Conservation (phyloP, 2,888 invertebrate genomes). For the Notodonta ziczac region DNA sequence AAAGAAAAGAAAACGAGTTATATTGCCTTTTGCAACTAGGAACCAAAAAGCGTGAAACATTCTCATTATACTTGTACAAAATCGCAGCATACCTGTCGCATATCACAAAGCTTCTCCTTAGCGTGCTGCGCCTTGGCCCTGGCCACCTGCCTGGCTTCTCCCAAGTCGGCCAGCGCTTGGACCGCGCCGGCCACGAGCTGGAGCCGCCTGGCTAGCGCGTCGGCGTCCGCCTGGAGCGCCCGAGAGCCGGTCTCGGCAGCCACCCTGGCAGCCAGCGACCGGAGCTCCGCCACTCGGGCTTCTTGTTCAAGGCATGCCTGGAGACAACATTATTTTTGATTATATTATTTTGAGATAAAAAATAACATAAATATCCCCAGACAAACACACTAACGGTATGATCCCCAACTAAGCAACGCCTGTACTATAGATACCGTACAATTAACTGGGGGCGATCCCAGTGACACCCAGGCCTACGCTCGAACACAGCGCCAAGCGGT, state of each 20-base stretch:
- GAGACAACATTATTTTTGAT: conserved; percentile 2
- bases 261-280: conserved; percentile 90
- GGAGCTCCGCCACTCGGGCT: conserved; percentile 89
- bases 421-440: too few species aligned
- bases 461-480: too few species aligned
- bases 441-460: too few species aligned
- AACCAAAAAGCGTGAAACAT: too few species aligned
- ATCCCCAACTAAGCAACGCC: too few species aligned
- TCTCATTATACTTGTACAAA: too few species aligned
- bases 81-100: conserved; percentile 88
- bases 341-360: too few species aligned
- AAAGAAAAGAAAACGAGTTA: too few species aligned
- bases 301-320: conserved; percentile 92
- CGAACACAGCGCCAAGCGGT: too few species aligned
- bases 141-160: conserved; percentile 88
- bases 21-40: too few species aligned
- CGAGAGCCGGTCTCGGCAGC: conserved; percentile 91
- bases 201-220: conserved; percentile 89
- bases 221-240: conserved; percentile 90
- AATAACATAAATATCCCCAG: too few species aligned
- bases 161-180: conserved; percentile 90
- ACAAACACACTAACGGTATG: too few species aligned
- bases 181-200: conserved; percentile 91
- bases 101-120: conserved; percentile 87
- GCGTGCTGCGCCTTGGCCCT: conserved; percentile 84